These are phyloP conservation scores for Limosa lapponica DNA, from an alignment of 2,797 vertebrate species.

Conservation along the genomic window DNA sequence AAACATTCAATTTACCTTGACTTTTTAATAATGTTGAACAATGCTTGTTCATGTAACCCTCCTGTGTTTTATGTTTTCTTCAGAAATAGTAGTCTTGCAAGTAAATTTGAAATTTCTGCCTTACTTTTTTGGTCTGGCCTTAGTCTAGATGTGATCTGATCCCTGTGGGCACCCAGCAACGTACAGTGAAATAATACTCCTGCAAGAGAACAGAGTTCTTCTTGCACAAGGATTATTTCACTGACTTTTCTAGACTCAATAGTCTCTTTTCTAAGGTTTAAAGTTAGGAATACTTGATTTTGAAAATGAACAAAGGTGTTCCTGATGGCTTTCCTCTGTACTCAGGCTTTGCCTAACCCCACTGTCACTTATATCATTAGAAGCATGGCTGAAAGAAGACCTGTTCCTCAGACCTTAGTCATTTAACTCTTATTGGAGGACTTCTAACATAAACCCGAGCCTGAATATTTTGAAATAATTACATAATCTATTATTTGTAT, in stretches of 20 bases:
- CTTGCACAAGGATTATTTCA: not conserved
- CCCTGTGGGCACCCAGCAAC: not conserved
- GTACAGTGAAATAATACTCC: not conserved
- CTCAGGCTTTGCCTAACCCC: not conserved
- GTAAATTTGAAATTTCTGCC: not conserved
- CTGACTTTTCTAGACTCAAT: not conserved
- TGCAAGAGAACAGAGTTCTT: not conserved
- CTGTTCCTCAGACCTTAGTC: not conserved
- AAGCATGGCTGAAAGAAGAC: not conserved
- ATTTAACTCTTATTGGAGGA: not conserved
- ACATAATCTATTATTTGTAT: not conserved
- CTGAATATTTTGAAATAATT: not conserved
- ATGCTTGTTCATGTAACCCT: not conserved
- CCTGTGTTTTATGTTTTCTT: not conserved
- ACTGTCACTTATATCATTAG: not conserved
- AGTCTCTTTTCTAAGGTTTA: not conserved
- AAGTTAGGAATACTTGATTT: not conserved
- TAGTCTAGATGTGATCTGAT: not conserved
- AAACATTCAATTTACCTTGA: not conserved
- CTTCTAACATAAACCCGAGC: not conserved
- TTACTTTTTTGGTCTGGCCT: not conserved
- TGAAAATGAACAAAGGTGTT: not conserved
- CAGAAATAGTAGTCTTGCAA: not conserved
- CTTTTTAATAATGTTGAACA: not conserved
- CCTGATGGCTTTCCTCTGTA: not conserved